These are phyloP conservation scores for Pasiphila rectangulata DNA, from an alignment of 2,888 invertebrate genomes.

Conservation along the genomic window DNA sequence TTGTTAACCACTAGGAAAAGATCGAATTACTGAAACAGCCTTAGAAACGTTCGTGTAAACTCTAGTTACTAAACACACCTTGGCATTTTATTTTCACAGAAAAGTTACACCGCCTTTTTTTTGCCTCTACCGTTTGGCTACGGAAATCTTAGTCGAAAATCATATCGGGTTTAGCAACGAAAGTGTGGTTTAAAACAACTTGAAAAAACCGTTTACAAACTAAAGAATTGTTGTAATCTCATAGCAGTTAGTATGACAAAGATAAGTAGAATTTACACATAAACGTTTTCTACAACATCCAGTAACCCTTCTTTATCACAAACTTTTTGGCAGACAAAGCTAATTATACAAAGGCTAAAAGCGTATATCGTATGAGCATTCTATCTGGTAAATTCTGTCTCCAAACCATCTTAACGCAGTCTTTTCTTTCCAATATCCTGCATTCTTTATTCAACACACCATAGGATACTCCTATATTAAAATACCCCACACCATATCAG, in stretches of 20 bases:
- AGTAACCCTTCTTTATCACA: conserved; percentile 36
- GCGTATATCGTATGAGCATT: conserved; percentile 25
- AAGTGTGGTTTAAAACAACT: too few relatives aligned
- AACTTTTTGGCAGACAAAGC: conserved; percentile 47
- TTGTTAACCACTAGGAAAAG: conserved; percentile 29
- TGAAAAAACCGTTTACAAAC: too few relatives aligned
- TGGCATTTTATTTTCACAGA: too few relatives aligned
- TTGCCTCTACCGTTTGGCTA: too few relatives aligned
- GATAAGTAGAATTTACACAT: conserved; percentile 27
- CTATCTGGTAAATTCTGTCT: conserved; percentile 21
- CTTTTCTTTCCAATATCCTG: conserved; percentile 29
- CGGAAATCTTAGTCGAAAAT: too few relatives aligned
- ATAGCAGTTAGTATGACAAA: not conserved
- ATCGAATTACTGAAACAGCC: conserved; percentile 20
- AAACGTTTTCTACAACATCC: conserved; percentile 25
- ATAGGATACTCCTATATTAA: conserved; percentile 17
- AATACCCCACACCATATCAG: conserved; percentile 24
- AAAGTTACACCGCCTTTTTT: too few relatives aligned
- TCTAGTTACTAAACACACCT: not conserved
- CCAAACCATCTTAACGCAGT: conserved; percentile 23
- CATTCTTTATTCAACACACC: conserved; percentile 20
- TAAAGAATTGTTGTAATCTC: too few relatives aligned
- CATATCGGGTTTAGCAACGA: too few relatives aligned
- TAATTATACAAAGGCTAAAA: conserved; percentile 32
- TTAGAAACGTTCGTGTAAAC: conserved; percentile 17